Evolutionary conservation across 37 sponge, comb jelly and placozoan species (phyloP), one percentile per base, ranked within the genome.

Genomic region (Eunapius fragilis): DNA sequence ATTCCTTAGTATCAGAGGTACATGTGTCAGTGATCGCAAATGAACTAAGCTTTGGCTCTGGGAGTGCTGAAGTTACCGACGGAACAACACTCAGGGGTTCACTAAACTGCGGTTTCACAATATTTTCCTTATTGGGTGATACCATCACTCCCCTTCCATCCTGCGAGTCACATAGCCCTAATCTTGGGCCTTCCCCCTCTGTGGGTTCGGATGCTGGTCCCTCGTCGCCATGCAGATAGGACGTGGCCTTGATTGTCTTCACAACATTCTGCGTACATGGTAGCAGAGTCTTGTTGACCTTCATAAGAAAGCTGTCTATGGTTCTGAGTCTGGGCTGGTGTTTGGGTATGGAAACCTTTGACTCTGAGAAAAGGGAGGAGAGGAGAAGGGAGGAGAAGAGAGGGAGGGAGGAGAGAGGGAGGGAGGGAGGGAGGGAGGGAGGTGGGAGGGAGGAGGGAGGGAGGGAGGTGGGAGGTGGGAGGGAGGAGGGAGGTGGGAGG

Each of bases 241-340:
- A 11, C 6, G 58, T 19, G 19, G 58, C 6, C 22, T 58, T 58
- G 19, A 58, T 58, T 10, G 22, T 17, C 22, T 34, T 73, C 33
- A 31, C 74, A 14, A 31, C 23, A 17, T 34, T 73, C 74, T 34
- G 31, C 22, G 27, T 35, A 31, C 34, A 34, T 77, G 78, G 37
- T 11, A 11, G 27, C 37, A 41, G 34, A 6, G 31, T 50, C 12
- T 49, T 78, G 25, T 84, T 82, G 25, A 94, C 41, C 82, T 83
- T 91, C 22, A 50, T 70, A 12, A 94, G 89, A 34, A 94, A 94
- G 36, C 71, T 67, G 79, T 90, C 89, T 14, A 94, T 70, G 6
- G 89, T 78, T 37, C 91, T 94, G 14, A 45, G 68, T 67, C 86
- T 88, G 2, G 95, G 86, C 24, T 86, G 85, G 75, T 94, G 91